These are phyloP conservation scores for Cirrhinus mrigala DNA, from an alignment of 2,797 vertebrate species.

Conservation along the genomic window DNA sequence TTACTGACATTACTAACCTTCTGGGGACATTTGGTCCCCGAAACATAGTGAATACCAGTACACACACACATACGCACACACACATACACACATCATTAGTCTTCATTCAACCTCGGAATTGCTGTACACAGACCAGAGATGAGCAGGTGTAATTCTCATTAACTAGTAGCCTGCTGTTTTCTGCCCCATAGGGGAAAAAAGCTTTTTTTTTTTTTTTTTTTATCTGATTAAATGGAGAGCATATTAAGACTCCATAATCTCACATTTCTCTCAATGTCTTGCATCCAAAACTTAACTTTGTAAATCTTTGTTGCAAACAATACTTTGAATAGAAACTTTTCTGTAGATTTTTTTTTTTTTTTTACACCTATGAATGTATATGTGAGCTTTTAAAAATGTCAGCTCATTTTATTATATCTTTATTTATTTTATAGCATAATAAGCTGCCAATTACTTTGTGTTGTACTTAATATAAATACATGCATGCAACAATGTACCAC, in stretches of 20 bases:
- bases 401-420: no score
- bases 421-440: neutral
- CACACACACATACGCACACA: no score
- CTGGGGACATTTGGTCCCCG: no score
- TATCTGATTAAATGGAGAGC: neutral
- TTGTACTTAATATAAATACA: neutral
- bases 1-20: no score
- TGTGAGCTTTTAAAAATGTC: no score
- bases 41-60: no score
- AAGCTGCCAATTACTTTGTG: neutral
- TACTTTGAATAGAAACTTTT: neutral
- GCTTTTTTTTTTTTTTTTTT: neutral
- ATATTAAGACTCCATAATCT: neutral
- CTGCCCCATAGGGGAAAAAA: neutral
- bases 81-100: neutral
- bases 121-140: neutral
- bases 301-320: neutral
- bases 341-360: neutral
- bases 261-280: neutral
- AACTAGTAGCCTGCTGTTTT: neutral
- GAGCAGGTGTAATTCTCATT: neutral
- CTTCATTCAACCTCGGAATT: neutral
- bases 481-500: neutral
- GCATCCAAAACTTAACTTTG: neutral
- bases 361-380: neutral